Conservation (phyloP, 2,113 vertebrate species). For the Serilophus lunatus region DNA sequence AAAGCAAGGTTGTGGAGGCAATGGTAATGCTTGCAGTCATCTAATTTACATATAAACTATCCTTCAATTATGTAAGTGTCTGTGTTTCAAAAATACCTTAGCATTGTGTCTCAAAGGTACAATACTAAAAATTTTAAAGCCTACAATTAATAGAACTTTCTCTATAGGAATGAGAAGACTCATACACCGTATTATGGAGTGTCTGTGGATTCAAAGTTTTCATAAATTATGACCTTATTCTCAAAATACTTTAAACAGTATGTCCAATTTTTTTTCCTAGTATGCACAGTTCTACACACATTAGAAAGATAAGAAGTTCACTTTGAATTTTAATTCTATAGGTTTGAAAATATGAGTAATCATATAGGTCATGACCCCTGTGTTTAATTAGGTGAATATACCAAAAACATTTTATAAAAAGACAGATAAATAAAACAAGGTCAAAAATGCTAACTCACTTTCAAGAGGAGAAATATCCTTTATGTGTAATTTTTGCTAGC, state of each 20-base stretch:
- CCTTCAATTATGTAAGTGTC: background rate
- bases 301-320: background rate
- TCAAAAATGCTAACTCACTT: conserved; percentile 17
- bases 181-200: fast-evolving
- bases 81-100: background rate
- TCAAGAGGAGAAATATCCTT: background rate
- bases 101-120: background rate
- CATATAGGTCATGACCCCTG: background rate
- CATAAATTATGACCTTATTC: background rate
- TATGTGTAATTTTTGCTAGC: background rate
- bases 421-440: background rate
- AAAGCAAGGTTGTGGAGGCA: background rate
- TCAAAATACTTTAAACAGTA: background rate
- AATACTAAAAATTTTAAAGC: background rate
- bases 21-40: background rate
- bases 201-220: background rate
- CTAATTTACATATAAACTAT: background rate
- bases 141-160: background rate
- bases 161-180: background rate
- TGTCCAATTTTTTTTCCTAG: background rate
- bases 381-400: conserved; percentile 27
- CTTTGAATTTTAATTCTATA: background rate
- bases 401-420: background rate
- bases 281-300: background rate
- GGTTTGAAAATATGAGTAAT: conserved; percentile 18